Evolutionary conservation across 2,888 invertebrate species (phyloP), one percentile per base, ranked within the genome.

Genomic region (Aethes cnicana): DNA sequence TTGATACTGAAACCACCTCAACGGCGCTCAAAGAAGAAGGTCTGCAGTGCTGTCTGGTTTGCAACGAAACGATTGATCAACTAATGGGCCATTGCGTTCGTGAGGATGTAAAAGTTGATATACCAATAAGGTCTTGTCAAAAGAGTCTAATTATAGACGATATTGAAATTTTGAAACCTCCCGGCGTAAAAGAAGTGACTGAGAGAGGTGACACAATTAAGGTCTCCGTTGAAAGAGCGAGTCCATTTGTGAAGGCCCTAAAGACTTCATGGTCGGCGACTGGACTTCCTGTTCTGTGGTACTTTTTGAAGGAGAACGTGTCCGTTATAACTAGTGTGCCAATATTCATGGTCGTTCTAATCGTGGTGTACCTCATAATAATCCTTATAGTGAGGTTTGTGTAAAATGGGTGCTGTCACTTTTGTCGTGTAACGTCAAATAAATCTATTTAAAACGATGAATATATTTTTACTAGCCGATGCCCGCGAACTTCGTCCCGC

Each of bases 301-400:
- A 39, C 7, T 84, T 84, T 59, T 0, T 84, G 0, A 71, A 66
- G 55, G 77, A 81, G 53, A 87, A 87, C 53, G 52, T 72, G 20
- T 58, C 81, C 20, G 71, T 87, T 0, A 60, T 87, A 11, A 63
- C 68, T 0, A 77, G 77, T 65, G 79, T 84, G 0, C 85, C 87
- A 1, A 64, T 72, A 5, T 85, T 86, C 58, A 72, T 84, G 47
- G 55, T 78, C 14, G 56, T 71, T 18, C 20, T 86, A 36, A 58
- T 82, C 25, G 64, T 74, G 47, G 17, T 81, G 28, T 86, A 85
- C 58, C 69, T 72, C 14, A 37, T 77, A 17, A 59, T 84, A 60
- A 49, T 73, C 39, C 53, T 79, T 6, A 14, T 78, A 56, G 62
- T 74, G n/a, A n/a, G n/a, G n/a, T n/a, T n/a, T n/a, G n/a, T n/a